These are phyloP conservation scores for Chymomyza procnemis DNA, from an alignment of 2,888 invertebrate species.

Conservation along the genomic window DNA sequence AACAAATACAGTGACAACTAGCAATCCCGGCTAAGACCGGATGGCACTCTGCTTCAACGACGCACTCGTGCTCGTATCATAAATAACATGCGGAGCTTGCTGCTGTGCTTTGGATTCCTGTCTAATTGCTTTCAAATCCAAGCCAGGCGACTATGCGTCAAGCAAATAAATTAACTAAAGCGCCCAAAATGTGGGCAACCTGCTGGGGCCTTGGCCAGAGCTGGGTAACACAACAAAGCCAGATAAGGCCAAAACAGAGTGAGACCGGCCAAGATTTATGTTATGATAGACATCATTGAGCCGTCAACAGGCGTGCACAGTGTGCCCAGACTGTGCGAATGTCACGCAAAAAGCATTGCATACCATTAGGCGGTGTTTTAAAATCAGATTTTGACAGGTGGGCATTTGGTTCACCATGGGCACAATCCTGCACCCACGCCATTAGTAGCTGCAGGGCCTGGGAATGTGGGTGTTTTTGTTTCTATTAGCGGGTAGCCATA, in stretches of 20 bases:
- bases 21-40: conserved; percentile 14
- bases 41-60: neutral
- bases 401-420: conserved; percentile 5
- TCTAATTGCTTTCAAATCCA: conserved; percentile 66
- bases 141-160: conserved; percentile 18
- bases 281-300: conserved; percentile 64
- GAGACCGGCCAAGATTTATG: conserved; percentile 48
- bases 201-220: neutral
- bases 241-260: neutral
- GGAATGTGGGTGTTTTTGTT: neutral
- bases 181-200: neutral
- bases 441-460: neutral
- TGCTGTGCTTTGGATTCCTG: conserved; percentile 26
- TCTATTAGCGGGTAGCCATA: conserved; percentile 29
- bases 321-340: conserved; percentile 20
- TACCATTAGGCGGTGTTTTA: conserved; percentile 59
- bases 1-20: conserved; percentile 57
- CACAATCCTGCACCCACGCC: neutral
- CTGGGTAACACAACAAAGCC: neutral
- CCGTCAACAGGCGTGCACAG: conserved; percentile 27
- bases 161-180: conserved; percentile 30
- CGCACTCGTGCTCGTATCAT: conserved; percentile 15
- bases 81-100: conserved; percentile 24
- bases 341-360: conserved; percentile 47
- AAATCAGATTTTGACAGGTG: conserved; percentile 45